phyloP scores from a whole-genome alignment of 2,888 invertebrate genomes.

The Noctua fimbriata region DNA sequence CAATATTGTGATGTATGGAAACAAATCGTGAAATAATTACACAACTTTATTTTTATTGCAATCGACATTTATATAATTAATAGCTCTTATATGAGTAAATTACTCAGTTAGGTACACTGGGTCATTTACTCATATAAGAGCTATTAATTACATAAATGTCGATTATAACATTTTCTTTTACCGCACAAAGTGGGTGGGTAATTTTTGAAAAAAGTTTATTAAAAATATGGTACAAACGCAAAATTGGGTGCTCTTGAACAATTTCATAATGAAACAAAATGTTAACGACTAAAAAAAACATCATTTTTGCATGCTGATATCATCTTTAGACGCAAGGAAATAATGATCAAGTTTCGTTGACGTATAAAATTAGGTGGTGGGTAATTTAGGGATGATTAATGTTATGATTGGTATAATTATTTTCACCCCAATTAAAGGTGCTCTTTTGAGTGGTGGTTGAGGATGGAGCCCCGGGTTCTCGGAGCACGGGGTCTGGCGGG shows the following conservation, averaged over 20 bases:
- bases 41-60: slow-evolving; percentile 36
- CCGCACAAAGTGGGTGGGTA: not conserved
- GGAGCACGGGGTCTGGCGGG: slow-evolving; percentile 6
- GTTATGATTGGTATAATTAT: slow-evolving; percentile 65
- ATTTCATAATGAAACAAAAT: slow-evolving; percentile 38
- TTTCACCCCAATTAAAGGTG: slow-evolving; percentile 61
- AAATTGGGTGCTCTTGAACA: slow-evolving; percentile 28
- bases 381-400: slow-evolving; percentile 63
- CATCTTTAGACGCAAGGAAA: slow-evolving; percentile 35
- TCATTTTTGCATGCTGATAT: slow-evolving; percentile 32
- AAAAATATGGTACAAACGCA: slow-evolving; percentile 7
- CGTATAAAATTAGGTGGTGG: slow-evolving; percentile 32
- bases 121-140: too few species aligned
- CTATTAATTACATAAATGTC: too few species aligned
- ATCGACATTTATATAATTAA: slow-evolving; percentile 47
- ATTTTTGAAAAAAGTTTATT: not conserved
- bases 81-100: slow-evolving; percentile 21
- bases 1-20: slow-evolving; percentile 47
- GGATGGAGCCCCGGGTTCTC: slow-evolving; percentile 22
- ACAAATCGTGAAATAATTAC: slow-evolving; percentile 60
- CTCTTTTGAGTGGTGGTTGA: slow-evolving; percentile 45
- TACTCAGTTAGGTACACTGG: too few species aligned
- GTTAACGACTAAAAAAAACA: slow-evolving; percentile 35
- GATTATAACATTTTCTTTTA: slow-evolving; percentile 12
- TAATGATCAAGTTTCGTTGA: slow-evolving; percentile 46